A percentile compares a stretch with the other conserved stretches of the same genome.
phyloP scores from a whole-genome alignment of 2,888 invertebrate genomes.

The Phaonia tiefii region DNA sequence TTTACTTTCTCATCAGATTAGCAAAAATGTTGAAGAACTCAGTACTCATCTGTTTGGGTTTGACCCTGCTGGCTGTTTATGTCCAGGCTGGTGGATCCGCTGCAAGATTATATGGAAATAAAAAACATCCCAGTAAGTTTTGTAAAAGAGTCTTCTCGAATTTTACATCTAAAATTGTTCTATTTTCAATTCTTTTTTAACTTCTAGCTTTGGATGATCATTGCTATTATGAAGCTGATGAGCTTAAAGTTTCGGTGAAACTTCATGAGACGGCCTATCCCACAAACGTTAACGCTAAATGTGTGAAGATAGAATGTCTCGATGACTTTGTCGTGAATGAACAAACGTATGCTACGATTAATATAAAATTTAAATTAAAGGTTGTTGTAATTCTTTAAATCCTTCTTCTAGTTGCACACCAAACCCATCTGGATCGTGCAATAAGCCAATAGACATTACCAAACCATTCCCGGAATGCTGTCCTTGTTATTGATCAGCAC shows the following conservation, averaged over 20 bases:
- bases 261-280: neutral
- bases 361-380: neutral
- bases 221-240: constrained; percentile 72
- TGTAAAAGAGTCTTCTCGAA: neutral
- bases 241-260: constrained; percentile 65
- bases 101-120: constrained; percentile 45
- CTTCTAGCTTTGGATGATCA: constrained; percentile 65
- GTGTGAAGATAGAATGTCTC: neutral
- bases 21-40: too few relatives aligned
- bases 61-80: too few relatives aligned
- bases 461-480: too few relatives aligned
- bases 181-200: neutral
- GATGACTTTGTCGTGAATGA: neutral
- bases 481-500: too few relatives aligned
- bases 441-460: too few relatives aligned
- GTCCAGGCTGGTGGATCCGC: too few relatives aligned
- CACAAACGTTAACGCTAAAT: neutral
- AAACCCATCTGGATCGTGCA: neutral
- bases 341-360: neutral
- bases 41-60: too few relatives aligned
- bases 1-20: too few relatives aligned
- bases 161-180: too few relatives aligned
- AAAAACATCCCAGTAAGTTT: constrained; percentile 53
- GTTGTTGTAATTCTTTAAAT: neutral
- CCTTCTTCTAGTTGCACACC: neutral